A percentile compares a stretch with the other conserved stretches of the same genome.
phyloP scores from a whole-genome alignment of 1,140 invertebrate genomes.

The Idris sp. region DNA sequence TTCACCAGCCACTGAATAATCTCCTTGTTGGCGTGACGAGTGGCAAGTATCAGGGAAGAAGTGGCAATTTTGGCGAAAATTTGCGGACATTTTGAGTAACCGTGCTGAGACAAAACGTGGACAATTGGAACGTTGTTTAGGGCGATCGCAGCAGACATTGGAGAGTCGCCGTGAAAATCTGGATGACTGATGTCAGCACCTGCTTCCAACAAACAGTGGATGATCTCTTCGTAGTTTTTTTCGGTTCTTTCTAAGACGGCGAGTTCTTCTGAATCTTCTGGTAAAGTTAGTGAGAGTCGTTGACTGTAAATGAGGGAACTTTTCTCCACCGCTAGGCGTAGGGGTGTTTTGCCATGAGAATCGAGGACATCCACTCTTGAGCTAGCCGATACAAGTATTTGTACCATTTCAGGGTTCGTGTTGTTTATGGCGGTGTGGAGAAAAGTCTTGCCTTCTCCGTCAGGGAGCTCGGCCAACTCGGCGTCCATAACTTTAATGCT shows the following conservation, averaged over 20 bases:
- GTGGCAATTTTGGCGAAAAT: slow-evolving; percentile 1
- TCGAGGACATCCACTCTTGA: slow-evolving; percentile 17
- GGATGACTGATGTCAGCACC: slow-evolving; percentile 21
- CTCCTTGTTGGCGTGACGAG: slow-evolving; percentile 29
- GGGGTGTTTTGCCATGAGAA: slow-evolving; percentile 23
- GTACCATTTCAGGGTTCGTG: slow-evolving; percentile 28
- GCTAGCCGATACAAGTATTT: slow-evolving; percentile 11
- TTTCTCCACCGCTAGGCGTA: slow-evolving; percentile 24
- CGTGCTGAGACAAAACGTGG: slow-evolving; percentile 12
- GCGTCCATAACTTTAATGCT: no score
- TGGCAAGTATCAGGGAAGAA: slow-evolving; percentile 13
- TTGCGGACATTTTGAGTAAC: slow-evolving; percentile 15
- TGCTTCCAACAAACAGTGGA: slow-evolving; percentile 10
- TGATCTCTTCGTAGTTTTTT: slow-evolving; percentile 16
- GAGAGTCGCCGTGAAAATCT: background rate
- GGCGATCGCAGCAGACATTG: slow-evolving; percentile 13
- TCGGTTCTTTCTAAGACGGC: slow-evolving; percentile 1
- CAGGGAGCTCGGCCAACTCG: no score
- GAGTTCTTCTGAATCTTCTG: background rate
- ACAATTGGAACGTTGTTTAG: slow-evolving; percentile 24
- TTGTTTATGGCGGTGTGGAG: slow-evolving; percentile 16
- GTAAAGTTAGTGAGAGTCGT: slow-evolving; percentile 11
- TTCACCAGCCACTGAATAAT: slow-evolving; percentile 16
- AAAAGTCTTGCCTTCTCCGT: no score
- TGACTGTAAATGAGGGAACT: slow-evolving; percentile 26